Base-by-base conservation (phyloP, 2,797 vertebrate genomes). In the Takifugu ocellatus region DNA sequence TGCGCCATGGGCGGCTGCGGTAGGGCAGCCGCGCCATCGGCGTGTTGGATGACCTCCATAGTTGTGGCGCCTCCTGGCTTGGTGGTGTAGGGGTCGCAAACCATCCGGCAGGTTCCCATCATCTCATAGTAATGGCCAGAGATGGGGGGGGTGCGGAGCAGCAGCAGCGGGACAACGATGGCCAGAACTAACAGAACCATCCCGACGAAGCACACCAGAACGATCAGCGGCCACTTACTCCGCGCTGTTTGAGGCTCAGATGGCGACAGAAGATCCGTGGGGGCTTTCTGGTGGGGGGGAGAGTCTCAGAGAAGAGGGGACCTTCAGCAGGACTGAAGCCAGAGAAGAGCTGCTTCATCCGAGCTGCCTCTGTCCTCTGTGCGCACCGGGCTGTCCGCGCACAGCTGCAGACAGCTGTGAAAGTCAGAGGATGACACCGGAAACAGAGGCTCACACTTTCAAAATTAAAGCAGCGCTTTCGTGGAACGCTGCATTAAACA, bases 21-120 rank as follows among this genome's bases (percentile, higher is more conserved):
- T 21, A n/a, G 44, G 2, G 44, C 44, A 1, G 92, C 91, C 49
- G 91, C 89, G 25, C 88, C 92, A 49, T 93, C 91, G 26, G 90
- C 85, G 74, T 93, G 94, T 86, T 95, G 94, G 86, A 93, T 89
- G 60, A 92, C 92, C 85, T 95, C 94, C 86, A 94, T 86, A 56
- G 93, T 92, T 0, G 90, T 92, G 1, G 78, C 77, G 21, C 65
- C 90, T 60, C 91, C 92, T 45, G 90, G 82, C 66, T 90, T 91
- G 1, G 89, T 68, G 68, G 74, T 91, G 88, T 96, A 96, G 0
- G 95, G 95, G 86, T 98, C 95, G 61, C 95, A 98, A 47, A 96
- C 95, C 95, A 98, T 98, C 77, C 95, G 92, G 74, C 95, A 97
- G 76, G 95, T 95, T 78, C 95, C 95, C 93, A 97, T 92, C 95